phyloP scores from a whole-genome alignment of 2,797 vertebrate species.

The Glyptemys insculpta region DNA sequence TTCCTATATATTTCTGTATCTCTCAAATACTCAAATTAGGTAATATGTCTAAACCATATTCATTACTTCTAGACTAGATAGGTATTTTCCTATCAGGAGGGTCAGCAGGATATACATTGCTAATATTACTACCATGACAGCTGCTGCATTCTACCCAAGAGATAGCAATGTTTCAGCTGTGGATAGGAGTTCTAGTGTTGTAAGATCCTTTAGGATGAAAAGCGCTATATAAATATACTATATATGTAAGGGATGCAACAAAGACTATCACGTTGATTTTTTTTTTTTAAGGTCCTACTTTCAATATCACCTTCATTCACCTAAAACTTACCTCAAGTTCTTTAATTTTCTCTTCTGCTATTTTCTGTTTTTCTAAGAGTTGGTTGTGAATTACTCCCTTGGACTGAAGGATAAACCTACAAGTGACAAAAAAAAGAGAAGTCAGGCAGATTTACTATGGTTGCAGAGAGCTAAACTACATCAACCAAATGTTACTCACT shows the following conservation, averaged over 20 bases:
- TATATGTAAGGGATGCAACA: not conserved
- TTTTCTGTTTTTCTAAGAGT: conserved; percentile 92
- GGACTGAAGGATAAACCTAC: conserved; percentile 95
- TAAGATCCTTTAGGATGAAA: not conserved
- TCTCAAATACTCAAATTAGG: conserved; percentile 22
- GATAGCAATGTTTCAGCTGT: not conserved
- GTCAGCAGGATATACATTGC: not conserved
- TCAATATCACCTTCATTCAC: not conserved
- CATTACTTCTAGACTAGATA: not conserved
- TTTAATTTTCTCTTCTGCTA: conserved; percentile 94
- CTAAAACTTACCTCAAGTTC: conserved; percentile 91
- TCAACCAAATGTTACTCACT: not conserved
- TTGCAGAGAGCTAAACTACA: not conserved
- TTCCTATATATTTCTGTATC: conserved; percentile 24
- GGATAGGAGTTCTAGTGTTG: not conserved
- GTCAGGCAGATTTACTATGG: conserved; percentile 9
- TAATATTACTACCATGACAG: not conserved
- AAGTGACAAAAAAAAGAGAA: conserved; percentile 53
- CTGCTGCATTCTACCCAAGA: not conserved
- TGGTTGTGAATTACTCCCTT: conserved; percentile 92
- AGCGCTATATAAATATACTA: not conserved
- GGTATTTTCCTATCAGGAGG: not conserved
- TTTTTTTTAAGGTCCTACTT: not conserved
- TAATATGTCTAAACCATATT: not conserved
- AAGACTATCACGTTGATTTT: not conserved